Base-by-base conservation (phyloP, 2,797 vertebrate genomes). In the Ispidina lecontei region DNA sequence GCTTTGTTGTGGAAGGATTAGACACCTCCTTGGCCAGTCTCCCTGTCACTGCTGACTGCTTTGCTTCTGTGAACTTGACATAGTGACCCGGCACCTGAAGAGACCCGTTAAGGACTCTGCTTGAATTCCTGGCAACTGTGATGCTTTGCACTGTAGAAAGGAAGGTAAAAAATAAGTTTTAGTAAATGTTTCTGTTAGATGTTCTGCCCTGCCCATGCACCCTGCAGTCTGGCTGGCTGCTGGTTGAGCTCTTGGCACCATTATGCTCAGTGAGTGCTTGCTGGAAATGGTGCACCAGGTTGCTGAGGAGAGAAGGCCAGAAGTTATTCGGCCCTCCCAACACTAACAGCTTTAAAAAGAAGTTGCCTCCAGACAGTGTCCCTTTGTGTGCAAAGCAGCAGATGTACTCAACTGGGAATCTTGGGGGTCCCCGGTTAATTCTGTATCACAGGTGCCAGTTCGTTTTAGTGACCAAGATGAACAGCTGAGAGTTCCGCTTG, bases 381-480 rank as follows among this genome's bases (percentile, higher is more conserved):
- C 71, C 44, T 96, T 86, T 96, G 92, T 95, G 78, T 75, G 87
- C 59, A 81, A 47, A 93, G 73, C 63, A 95, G 64, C 96, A 93
- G 59, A 18, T 94, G 80, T 37, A 41, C 74, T 91, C 64, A 56
- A 63, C 58, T 8, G 60, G 52, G 26, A 72, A 51, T 35, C 69
- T 33, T 62, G 58, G 75, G 77, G 82, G 76, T 96, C 87, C 89
- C 3, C 58, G 88, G 76, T 81, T 96, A 59, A 92, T 94, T 96
- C 87, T 67, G 47, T 91, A 79, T 91, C 95, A 94, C 96, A 96
- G 91, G 96, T 97, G 96, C 94, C 88, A 91, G 93, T 90, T 94
- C 47, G 94, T 55, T 94, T 93, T 91, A 90, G 93, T 93, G 91
- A 86, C 63, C 26, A 25, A n/a, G 37, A 52, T 12, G 90, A 96